phyloP scores from a whole-genome alignment of 2,888 invertebrate species.

The Tinea trinotella region DNA sequence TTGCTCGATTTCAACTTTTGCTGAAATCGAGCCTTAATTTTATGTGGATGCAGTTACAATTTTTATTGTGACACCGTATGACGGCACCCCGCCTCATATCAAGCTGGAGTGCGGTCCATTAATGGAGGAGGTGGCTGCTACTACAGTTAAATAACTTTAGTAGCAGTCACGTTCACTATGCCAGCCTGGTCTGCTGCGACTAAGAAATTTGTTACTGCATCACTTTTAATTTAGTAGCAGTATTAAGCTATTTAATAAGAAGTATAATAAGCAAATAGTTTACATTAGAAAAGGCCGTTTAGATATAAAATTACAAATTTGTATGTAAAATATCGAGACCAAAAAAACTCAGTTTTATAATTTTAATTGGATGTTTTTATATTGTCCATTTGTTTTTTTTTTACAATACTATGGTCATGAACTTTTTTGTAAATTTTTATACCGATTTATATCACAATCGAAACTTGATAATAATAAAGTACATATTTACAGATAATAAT shows the following conservation, averaged over 20 bases:
- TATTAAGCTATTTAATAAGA: constrained; percentile 33
- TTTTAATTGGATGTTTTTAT: constrained; percentile 16
- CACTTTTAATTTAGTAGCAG: constrained; percentile 38
- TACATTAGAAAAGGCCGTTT: background rate
- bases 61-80: too few relatives aligned
- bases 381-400: constrained; percentile 9
- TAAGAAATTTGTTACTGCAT: constrained; percentile 41
- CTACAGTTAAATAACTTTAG: too few relatives aligned
- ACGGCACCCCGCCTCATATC: too few relatives aligned
- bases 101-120: too few relatives aligned
- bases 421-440: constrained; percentile 13
- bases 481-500: constrained; percentile 50
- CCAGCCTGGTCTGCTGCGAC: too few relatives aligned
- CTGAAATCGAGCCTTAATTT: too few relatives aligned
- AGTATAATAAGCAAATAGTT: background rate
- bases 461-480: constrained; percentile 64
- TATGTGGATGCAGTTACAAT: background rate
- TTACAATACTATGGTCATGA: background rate
- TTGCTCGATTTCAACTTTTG: too few relatives aligned
- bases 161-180: too few relatives aligned
- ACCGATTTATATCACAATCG: constrained; percentile 44
- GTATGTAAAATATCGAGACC: constrained; percentile 13
- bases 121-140: too few relatives aligned
- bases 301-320: background rate
- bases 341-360: constrained; percentile 11